phyloP scores from a whole-genome alignment of 1,140 invertebrate species.

The Papilio polyxenes region DNA sequence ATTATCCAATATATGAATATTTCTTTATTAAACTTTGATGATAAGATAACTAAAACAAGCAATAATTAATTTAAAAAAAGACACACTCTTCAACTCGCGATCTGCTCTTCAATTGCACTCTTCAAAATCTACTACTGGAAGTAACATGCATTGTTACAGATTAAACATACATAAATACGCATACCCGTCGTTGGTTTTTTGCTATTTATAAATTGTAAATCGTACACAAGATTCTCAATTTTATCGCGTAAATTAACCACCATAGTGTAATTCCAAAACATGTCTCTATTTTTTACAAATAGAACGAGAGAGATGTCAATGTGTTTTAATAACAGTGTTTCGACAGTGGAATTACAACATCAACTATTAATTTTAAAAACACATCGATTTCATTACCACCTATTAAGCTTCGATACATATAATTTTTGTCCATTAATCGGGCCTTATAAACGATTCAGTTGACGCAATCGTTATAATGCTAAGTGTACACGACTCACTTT shows the following conservation, averaged over 20 bases:
- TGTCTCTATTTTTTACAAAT: too few species aligned
- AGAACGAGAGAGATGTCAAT: too few species aligned
- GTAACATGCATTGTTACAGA: too few species aligned
- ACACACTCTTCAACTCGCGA: background rate
- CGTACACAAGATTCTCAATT: too few species aligned
- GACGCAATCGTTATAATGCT: slow-evolving; percentile 22
- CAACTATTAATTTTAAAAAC: background rate
- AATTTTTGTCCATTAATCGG: slow-evolving; percentile 23
- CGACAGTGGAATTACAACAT: background rate
- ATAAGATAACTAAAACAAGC: background rate
- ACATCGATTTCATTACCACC: slow-evolving; percentile 6
- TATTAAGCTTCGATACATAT: slow-evolving; percentile 24
- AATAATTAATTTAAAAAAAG: background rate
- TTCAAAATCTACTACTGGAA: too few species aligned
- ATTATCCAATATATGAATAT: slow-evolving; percentile 22
- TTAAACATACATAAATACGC: too few species aligned
- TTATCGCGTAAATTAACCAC: too few species aligned
- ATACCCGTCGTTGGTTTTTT: too few species aligned
- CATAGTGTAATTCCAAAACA: too few species aligned
- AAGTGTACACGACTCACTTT: slow-evolving; percentile 15
- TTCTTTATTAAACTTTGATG: slow-evolving; percentile 10
- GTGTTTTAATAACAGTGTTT: too few species aligned
- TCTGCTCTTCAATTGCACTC: background rate
- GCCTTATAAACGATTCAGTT: slow-evolving; percentile 10
- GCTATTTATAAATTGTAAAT: too few species aligned